Evolutionary conservation across 2,797 vertebrate genomes (phyloP), one percentile per base, ranked within the genome.

Genomic region (Sternarchorhynchus goeldii): DNA sequence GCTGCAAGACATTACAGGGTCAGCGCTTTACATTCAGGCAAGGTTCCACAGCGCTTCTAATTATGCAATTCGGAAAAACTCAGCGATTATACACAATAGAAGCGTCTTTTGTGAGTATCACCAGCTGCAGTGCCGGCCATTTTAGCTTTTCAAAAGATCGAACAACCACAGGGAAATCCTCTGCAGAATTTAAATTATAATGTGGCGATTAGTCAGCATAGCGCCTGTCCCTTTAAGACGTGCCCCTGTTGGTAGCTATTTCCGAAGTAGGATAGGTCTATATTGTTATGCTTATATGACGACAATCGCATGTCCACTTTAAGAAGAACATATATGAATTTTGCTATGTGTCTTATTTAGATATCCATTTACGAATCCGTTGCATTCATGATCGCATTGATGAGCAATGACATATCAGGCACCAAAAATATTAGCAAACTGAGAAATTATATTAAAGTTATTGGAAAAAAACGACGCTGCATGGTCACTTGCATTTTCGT

Each of bases 1-100:
- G 82, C 92, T 93, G 84, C 79, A 41, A 63, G 20, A 17, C 41
- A 50, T 17, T 79, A 77, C 45, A 34, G 64, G 68, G 82, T 85
- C 82, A 87, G 82, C 82, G 68, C 73, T 82, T 74, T 71, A 45
- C 50, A 69, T 85, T 72, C 73, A 66, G 36, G 5, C 65, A 69
- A 55, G 53, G 41, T 34, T 65, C 6, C 20, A 36, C 21, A 67
- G 60, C 36, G 18, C 21, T 53, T 60, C 39, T 50, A 36, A 66
- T 45, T 68, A 45, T 32, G 57, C 57, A 4, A 55, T 45, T 73
- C 45, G 17, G 41, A 36, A 36, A 65, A 10, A 29, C 66, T 66
- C 36, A 64, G 7, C 64, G 77, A 57, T 21, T 62, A 12, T 18
- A 1, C 60, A 72, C 73, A 79, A 71, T 72, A 39, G 62, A 32